Percentiles rank a stretch among this genome's conserved stretches.
Evolutionary conservation across 2,797 vertebrate genomes (phyloP).

Genomic region (Chaetophractus vellerosus): DNA sequence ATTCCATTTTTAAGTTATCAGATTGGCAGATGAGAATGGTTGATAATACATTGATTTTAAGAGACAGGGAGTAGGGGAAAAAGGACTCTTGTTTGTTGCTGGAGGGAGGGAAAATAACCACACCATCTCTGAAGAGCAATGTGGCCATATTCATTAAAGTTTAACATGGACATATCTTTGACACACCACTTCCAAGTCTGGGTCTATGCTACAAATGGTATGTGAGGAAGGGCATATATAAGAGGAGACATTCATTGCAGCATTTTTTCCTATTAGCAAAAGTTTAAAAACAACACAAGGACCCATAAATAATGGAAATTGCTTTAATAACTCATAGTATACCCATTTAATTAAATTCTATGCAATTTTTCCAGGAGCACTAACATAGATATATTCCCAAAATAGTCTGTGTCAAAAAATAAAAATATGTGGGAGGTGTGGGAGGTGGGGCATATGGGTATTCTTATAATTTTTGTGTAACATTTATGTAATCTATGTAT

Average conservation of each 20-base stretch:
- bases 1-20: not conserved
- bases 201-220: not conserved
- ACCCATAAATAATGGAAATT: not conserved
- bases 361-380: not conserved
- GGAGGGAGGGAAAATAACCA: not conserved
- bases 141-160: not conserved
- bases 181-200: not conserved
- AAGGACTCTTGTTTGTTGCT: not conserved
- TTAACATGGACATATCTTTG: not conserved
- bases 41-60: not conserved
- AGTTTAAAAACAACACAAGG: not conserved
- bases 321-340: not conserved
- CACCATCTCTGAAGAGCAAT: not conserved
- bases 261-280: not conserved
- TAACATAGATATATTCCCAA: not conserved
- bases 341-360: not conserved
- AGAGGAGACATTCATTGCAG: not conserved
- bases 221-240: not conserved
- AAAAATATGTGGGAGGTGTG: too few relatives aligned
- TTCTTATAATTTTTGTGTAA: too few relatives aligned
- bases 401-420: not conserved
- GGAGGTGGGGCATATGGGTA: too few relatives aligned
- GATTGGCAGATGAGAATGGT: not conserved
- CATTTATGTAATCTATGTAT: too few relatives aligned
- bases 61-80: not conserved